Base-by-base conservation (phyloP, 2,888 invertebrate genomes). In the Polydrusus cervinus region DNA sequence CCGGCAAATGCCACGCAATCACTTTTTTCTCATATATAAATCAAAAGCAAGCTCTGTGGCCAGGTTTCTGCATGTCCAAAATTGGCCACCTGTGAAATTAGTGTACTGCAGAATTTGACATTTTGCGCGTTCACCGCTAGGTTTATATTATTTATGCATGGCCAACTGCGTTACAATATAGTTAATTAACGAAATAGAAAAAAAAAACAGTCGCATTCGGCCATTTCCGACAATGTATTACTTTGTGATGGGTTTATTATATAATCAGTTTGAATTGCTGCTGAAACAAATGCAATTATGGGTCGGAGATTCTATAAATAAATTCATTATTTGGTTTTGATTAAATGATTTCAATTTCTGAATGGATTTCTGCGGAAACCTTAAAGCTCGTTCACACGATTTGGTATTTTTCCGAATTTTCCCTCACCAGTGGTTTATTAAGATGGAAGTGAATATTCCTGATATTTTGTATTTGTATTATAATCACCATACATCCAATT, bases 141-240 rank as follows among this genome's bases (percentile, higher is more conserved):
- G 73, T 78, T 76, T 77, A 71, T 71, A 79, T 81, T 81, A 81
- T 81, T 82, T 78, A 82, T 81, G 81, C 81, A 79, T 79, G 79
- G 71, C 65, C 75, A 74, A 73, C 74, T 66, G 72, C 75, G 78
- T 79, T 80, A 79, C 78, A 81, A 78, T 80, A 80, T 78, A 77
- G 79, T 79, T 81, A 80, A 80, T 80, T 80, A 80, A 79, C 76
- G 71, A 75, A 74, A 73, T 78, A 79, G 74, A 80, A 80, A 78
- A 74, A 71, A 57, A 34, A 10, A 8, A 51, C 57, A 13, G 45
- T 60, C 43, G 53, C 61, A 72, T 55, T 70, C 67, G 76, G 53
- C 57, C 66, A 75, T 73, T 66, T 66, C 57, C 70, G 74, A 71
- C 71, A 76, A 81, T 79, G 78, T 79, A 80, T 78, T 79, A 76